These are phyloP conservation scores for Teleiodes luculella DNA, from an alignment of 2,888 invertebrate species.

Conservation along the genomic window DNA sequence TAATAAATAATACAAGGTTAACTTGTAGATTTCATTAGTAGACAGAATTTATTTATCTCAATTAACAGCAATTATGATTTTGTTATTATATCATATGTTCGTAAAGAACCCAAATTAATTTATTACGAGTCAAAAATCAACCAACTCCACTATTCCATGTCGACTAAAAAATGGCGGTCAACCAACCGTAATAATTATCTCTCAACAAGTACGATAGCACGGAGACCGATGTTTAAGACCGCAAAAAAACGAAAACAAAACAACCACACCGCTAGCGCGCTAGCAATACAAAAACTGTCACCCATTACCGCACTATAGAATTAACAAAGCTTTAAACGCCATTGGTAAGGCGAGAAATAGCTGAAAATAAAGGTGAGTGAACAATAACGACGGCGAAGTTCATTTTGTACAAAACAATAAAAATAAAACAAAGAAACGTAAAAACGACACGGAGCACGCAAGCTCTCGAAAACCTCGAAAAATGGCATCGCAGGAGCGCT, in stretches of 20 bases:
- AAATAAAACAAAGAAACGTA: background rate
- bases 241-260: constrained; percentile 46
- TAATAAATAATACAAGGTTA: too few relatives aligned
- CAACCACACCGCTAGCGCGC: constrained; percentile 30
- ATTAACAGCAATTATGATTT: too few relatives aligned
- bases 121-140: too few relatives aligned
- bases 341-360: constrained; percentile 34
- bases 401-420: background rate
- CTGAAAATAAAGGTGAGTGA: background rate
- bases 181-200: constrained; percentile 34
- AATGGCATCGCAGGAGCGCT: background rate
- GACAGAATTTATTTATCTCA: too few relatives aligned
- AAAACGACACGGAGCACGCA: background rate
- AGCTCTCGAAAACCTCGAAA: background rate
- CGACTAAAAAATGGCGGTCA: constrained; percentile 35
- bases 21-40: too few relatives aligned
- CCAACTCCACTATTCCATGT: too few relatives aligned
- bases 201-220: constrained; percentile 37
- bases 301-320: constrained; percentile 34
- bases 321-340: constrained; percentile 50
- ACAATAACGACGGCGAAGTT: background rate
- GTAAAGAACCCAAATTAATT: too few relatives aligned
- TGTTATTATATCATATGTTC: too few relatives aligned
- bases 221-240: constrained; percentile 38
- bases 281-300: constrained; percentile 52